A percentile compares a stretch with the other conserved stretches of the same genome.
phyloP scores from a whole-genome alignment of 2,888 invertebrate genomes.

The Chaetoderma sp. region DNA sequence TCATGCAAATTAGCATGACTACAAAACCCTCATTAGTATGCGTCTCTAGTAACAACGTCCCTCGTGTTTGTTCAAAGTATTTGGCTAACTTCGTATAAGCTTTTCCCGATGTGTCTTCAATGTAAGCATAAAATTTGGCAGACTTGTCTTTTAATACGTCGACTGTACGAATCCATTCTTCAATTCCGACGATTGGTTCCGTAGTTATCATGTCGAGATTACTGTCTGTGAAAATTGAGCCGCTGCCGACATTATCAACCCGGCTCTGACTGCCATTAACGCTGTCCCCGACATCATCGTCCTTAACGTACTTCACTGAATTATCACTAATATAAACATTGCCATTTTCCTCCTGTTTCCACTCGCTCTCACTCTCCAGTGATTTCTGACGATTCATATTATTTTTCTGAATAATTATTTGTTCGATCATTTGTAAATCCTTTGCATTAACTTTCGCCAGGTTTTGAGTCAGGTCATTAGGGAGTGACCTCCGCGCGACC shows the following conservation, averaged over 20 bases:
- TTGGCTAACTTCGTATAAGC: constrained; percentile 48
- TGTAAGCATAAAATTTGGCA: constrained; percentile 40
- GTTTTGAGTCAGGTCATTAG: too few species aligned
- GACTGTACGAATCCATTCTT: constrained; percentile 41
- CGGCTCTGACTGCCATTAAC: not conserved
- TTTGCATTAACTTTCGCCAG: too few species aligned
- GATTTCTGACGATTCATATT: not conserved
- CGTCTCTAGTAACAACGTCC: constrained; percentile 59
- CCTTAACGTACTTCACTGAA: not conserved
- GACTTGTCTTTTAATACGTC: constrained; percentile 41
- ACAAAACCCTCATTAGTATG: constrained; percentile 48
- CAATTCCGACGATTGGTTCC: constrained; percentile 16
- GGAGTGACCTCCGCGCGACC: too few species aligned
- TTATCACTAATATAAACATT: not conserved
- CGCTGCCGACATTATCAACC: too few species aligned
- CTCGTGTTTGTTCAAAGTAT: constrained; percentile 65
- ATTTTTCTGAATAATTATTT: not conserved
- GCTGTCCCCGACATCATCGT: not conserved
- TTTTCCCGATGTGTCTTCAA: constrained; percentile 44
- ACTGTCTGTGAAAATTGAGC: not conserved
- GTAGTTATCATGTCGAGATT: not conserved
- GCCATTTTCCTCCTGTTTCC: not conserved
- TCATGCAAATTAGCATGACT: constrained; percentile 61
- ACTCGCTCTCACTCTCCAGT: too few species aligned
- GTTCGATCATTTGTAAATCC: too few species aligned